Conservation (phyloP, 35 echinoderm and acorn worm genomes). For the Amphiura filiformis region DNA sequence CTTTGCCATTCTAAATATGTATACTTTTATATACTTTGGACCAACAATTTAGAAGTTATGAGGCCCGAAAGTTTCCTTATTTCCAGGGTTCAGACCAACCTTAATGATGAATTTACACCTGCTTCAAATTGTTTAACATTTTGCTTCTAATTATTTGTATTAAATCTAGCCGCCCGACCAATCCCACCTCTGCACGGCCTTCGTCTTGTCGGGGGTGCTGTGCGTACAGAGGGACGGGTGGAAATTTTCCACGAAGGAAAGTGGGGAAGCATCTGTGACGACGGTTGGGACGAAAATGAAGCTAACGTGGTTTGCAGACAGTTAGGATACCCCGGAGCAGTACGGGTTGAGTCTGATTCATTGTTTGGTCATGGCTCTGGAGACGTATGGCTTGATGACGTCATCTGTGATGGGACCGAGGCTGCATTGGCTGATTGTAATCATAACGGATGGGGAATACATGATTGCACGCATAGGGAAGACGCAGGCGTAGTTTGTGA, state of each 20-base stretch:
- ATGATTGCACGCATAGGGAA: constrained; percentile 54
- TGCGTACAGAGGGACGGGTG: constrained; percentile 21
- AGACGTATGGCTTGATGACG: constrained; percentile 52
- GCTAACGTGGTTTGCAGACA: constrained; percentile 42
- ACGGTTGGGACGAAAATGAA: constrained; percentile 23
- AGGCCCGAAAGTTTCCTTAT: no score
- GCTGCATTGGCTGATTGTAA: constrained; percentile 25
- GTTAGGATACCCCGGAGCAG: constrained; percentile 22
- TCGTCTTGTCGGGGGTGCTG: not conserved
- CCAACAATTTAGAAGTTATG: no score
- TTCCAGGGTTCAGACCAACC: no score
- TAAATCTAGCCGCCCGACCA: no score
- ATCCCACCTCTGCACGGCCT: not conserved
- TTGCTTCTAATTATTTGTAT: no score
- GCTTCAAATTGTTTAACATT: no score
- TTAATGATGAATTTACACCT: no score
- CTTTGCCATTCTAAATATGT: no score
- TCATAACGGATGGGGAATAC: constrained; percentile 31
- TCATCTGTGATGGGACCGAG: constrained; percentile 48
- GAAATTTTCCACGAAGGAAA: constrained; percentile 32
- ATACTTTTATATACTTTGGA: no score
- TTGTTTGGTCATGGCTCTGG: constrained; percentile 24
- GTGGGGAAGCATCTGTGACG: constrained; percentile 63
- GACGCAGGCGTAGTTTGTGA: constrained; percentile 24
- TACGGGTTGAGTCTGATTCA: not conserved